phyloP scores from a whole-genome alignment of 2,113 vertebrate genomes.

The Craseonycteris thonglongyai region DNA sequence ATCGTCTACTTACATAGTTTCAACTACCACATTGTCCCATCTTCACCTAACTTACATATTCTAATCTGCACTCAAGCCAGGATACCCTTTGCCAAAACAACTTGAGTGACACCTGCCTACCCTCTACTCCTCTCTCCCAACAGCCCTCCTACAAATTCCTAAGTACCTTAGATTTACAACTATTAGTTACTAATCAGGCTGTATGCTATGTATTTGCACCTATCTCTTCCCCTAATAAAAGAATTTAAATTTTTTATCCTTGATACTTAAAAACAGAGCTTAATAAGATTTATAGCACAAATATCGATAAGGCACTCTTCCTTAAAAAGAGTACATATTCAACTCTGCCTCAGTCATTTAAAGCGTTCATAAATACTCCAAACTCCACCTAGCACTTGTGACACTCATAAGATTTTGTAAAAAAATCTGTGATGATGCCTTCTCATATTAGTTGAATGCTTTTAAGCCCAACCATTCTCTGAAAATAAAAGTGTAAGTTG shows the following conservation, averaged over 20 bases:
- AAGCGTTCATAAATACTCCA: not conserved
- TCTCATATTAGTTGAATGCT: not conserved
- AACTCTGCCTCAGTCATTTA: not conserved
- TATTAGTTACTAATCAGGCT: not conserved
- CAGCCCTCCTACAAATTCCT: not conserved
- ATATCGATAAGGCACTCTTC: not conserved
- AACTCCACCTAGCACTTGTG: not conserved
- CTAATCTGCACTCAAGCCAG: no score
- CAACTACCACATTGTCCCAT: not conserved
- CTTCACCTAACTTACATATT: no score
- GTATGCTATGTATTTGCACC: not conserved
- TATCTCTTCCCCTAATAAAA: not conserved
- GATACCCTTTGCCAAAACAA: not conserved
- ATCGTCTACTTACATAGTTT: not conserved
- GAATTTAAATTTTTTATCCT: not conserved
- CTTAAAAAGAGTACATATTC: not conserved
- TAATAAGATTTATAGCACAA: not conserved
- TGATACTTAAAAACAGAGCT: not conserved
- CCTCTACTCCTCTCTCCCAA: not conserved
- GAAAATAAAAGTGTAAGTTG: not conserved
- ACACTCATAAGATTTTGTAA: not conserved
- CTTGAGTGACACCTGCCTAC: not conserved
- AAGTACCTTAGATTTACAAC: not conserved
- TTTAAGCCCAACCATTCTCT: not conserved
- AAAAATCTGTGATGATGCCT: not conserved